Evolutionary conservation across 2,888 invertebrate species (phyloP).

Genomic region (Rhingia campestris): DNA sequence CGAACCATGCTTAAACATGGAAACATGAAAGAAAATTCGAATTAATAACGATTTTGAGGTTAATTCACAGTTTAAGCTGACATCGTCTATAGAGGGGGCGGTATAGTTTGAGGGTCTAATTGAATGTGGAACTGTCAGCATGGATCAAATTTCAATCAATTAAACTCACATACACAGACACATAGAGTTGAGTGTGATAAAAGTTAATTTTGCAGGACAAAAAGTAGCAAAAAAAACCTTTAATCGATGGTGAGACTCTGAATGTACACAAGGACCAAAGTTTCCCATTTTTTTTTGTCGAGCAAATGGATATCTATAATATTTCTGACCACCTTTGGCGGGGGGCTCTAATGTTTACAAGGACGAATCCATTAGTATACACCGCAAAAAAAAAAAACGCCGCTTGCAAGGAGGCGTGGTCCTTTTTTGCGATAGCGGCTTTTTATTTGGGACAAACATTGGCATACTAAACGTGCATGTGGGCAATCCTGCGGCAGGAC

Average conservation of each 20-base stretch:
- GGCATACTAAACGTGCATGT: background rate
- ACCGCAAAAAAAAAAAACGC: background rate
- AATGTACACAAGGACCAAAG: background rate
- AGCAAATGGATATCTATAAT: conserved; percentile 40
- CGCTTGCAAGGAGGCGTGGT: background rate
- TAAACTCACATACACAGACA: conserved; percentile 3
- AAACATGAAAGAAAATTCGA: conserved; percentile 48
- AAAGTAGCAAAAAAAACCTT: background rate
- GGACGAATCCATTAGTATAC: conserved; percentile 9
- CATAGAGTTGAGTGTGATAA: too few species aligned
- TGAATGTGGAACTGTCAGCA: conserved; percentile 67
- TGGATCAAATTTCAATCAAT: conserved; percentile 70
- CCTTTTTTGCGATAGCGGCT: background rate
- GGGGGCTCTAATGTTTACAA: conserved; percentile 42
- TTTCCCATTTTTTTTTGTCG: conserved; percentile 3
- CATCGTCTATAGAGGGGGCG: background rate
- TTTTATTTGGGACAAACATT: background rate
- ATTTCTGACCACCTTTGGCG: conserved; percentile 32
- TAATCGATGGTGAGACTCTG: background rate
- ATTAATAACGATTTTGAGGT: conserved; percentile 72
- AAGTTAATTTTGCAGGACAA: background rate
- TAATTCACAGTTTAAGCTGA: conserved; percentile 60
- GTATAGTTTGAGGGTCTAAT: conserved; percentile 17
- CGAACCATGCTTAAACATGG: background rate
- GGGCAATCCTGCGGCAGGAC: background rate